Evolutionary conservation across 2,797 vertebrate species (phyloP).

Genomic region (Bradypodion pumilum): DNA sequence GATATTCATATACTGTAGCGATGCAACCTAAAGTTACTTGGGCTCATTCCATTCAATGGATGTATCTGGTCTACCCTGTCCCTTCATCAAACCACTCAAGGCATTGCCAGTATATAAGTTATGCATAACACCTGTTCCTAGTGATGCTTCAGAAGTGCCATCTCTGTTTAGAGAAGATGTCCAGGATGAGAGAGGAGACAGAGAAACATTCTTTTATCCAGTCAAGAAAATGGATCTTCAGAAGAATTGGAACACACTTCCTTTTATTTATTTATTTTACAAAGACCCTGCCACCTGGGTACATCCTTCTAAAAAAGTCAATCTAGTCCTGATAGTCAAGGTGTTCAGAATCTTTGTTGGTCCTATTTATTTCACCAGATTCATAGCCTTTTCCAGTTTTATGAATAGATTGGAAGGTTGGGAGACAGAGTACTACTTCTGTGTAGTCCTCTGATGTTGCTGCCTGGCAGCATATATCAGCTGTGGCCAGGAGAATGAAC

Average conservation of each 20-base stretch:
- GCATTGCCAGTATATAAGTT: not conserved
- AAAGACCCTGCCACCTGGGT: too few species aligned
- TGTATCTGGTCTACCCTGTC: not conserved
- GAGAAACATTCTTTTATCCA: not conserved
- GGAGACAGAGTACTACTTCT: not conserved
- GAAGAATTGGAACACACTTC: not conserved
- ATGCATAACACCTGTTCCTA: not conserved
- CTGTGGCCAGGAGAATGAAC: not conserved
- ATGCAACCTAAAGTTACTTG: not conserved
- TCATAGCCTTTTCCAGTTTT: not conserved
- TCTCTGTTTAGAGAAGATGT: not conserved
- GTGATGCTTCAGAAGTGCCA: not conserved
- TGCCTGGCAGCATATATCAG: not conserved
- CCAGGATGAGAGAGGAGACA: not conserved
- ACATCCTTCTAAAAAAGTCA: not conserved
- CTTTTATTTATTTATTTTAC: not conserved
- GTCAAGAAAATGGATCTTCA: too few species aligned
- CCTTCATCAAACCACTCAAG: not conserved
- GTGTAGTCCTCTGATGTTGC: not conserved
- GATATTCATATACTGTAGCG: not conserved
- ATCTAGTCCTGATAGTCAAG: not conserved
- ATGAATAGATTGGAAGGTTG: not conserved
- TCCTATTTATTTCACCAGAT: not conserved
- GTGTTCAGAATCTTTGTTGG: not conserved
- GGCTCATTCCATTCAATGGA: not conserved